Conservation (phyloP, 2,888 invertebrate species). For the Ichneumoninae sp. region DNA sequence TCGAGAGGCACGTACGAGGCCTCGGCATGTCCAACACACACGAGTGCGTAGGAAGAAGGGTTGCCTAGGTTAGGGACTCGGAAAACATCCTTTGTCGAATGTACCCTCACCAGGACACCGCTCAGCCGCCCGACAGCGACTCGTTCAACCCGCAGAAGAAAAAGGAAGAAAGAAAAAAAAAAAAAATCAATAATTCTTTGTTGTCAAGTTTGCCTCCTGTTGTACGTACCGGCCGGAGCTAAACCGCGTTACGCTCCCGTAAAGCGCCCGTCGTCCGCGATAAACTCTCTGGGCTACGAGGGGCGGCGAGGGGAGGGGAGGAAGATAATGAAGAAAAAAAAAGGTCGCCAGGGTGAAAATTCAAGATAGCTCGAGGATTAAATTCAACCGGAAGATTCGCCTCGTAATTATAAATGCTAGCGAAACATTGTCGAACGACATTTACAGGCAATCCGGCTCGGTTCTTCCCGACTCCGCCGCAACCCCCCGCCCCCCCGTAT, state of each 20-base stretch:
- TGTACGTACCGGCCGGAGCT: slow-evolving; percentile 70
- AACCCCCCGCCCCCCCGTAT: not conserved
- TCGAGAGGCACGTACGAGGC: slow-evolving; percentile 71
- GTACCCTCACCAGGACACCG: slow-evolving; percentile 82
- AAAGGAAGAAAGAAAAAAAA: slow-evolving; percentile 73
- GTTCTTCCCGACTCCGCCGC: not conserved
- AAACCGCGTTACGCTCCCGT: slow-evolving; percentile 76
- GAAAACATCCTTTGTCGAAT: slow-evolving; percentile 84
- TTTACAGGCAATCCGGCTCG: not conserved
- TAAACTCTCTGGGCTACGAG: slow-evolving; percentile 11
- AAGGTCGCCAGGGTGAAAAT: not conserved
- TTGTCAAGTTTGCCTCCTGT: slow-evolving; percentile 82
- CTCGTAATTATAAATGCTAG: not conserved
- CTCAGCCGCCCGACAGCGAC: slow-evolving; percentile 81
- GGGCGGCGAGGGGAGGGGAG: not conserved
- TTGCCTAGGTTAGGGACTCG: slow-evolving; percentile 84
- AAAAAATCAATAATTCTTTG: slow-evolving; percentile 83
- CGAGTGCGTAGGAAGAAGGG: slow-evolving; percentile 79
- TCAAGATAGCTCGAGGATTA: not conserved
- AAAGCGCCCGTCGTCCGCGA: slow-evolving; percentile 35
- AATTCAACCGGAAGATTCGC: not conserved
- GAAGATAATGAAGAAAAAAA: not conserved
- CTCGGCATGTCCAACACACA: slow-evolving; percentile 44
- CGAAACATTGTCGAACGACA: not conserved
- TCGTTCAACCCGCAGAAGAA: slow-evolving; percentile 81